Percentiles rank a stretch among this genome's conserved stretches.
These are phyloP conservation scores for Lagria hirta DNA, from an alignment of 2,888 invertebrate species.

Conservation along the genomic window DNA sequence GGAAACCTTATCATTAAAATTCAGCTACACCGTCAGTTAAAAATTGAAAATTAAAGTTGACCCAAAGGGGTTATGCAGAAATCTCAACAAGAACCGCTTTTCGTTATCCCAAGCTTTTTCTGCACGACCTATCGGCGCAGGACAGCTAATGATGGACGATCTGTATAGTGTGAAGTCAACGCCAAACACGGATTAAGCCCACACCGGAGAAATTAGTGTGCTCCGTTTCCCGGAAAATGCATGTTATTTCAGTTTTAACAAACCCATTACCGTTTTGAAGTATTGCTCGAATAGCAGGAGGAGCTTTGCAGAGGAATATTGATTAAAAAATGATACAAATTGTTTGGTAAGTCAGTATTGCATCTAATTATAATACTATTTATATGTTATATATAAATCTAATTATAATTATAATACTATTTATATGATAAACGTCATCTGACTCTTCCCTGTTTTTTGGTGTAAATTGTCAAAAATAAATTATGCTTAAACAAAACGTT, in stretches of 20 bases:
- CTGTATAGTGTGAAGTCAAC: conserved; percentile 28
- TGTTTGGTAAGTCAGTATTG: too few relatives aligned
- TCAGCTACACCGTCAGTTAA: conserved; percentile 19
- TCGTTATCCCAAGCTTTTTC: conserved; percentile 13
- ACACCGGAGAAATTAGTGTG: conserved; percentile 31
- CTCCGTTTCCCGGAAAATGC: conserved; percentile 29
- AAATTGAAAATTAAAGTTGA: conserved; percentile 19
- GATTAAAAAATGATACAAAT: too few relatives aligned
- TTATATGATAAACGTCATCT: too few relatives aligned
- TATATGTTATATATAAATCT: too few relatives aligned
- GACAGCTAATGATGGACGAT: conserved; percentile 25
- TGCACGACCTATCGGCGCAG: conserved; percentile 13
- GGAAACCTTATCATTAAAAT: conserved; percentile 23
- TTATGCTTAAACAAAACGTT: too few relatives aligned
- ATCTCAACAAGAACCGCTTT: conserved; percentile 3
- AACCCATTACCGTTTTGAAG: conserved; percentile 28
- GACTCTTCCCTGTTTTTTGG: too few relatives aligned
- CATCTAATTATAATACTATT: too few relatives aligned
- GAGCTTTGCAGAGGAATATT: conserved; percentile 2
- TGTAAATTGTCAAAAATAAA: too few relatives aligned
- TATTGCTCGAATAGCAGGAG: conserved; percentile 21
- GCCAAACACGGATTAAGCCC: conserved; percentile 27
- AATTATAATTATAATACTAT: too few relatives aligned
- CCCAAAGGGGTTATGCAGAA: conserved; percentile 9
- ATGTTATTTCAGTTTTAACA: conserved; percentile 29